Evolutionary conservation across 1,140 invertebrate species (phyloP).

Genomic region (Drosophila kanapiae): DNA sequence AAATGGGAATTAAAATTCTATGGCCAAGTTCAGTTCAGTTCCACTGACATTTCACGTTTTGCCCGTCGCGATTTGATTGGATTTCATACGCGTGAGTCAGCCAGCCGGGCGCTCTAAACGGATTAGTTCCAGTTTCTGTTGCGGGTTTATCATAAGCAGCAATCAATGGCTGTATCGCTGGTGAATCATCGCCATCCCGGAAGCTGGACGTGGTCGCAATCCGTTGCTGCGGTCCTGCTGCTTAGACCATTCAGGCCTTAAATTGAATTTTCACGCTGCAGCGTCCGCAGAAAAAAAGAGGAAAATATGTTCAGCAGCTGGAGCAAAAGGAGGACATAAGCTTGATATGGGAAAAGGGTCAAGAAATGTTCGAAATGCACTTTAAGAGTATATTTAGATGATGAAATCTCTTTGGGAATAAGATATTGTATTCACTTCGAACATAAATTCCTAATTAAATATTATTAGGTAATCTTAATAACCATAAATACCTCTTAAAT

Average conservation of each 20-base stretch:
- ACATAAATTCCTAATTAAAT: not conserved
- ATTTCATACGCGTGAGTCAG: constrained; percentile 20
- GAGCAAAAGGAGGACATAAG: not conserved
- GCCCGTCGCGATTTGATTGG: constrained; percentile 20
- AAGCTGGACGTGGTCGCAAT: constrained; percentile 20
- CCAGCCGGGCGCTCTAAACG: constrained; percentile 8
- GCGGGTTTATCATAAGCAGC: constrained; percentile 19
- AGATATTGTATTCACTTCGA: not conserved
- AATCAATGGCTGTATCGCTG: constrained; percentile 12
- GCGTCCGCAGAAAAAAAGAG: constrained; percentile 22
- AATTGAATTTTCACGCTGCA: constrained; percentile 60
- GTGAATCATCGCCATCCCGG: constrained; percentile 30
- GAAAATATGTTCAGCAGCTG: constrained; percentile 7
- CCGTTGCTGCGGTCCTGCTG: constrained; percentile 22
- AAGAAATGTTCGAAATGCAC: not conserved
- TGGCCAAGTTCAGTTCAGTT: not conserved
- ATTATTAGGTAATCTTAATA: not conserved
- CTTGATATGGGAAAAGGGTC: not conserved
- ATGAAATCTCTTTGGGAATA: not conserved
- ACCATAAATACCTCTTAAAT: not conserved
- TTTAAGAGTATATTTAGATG: not conserved
- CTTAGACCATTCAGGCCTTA: constrained; percentile 46
- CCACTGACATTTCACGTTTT: constrained; percentile 47
- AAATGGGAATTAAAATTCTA: constrained; percentile 19
- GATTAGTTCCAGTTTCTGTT: constrained; percentile 32